These are phyloP conservation scores for Meriones psammophilus DNA, from an alignment of 2,797 vertebrate species.

Conservation along the genomic window DNA sequence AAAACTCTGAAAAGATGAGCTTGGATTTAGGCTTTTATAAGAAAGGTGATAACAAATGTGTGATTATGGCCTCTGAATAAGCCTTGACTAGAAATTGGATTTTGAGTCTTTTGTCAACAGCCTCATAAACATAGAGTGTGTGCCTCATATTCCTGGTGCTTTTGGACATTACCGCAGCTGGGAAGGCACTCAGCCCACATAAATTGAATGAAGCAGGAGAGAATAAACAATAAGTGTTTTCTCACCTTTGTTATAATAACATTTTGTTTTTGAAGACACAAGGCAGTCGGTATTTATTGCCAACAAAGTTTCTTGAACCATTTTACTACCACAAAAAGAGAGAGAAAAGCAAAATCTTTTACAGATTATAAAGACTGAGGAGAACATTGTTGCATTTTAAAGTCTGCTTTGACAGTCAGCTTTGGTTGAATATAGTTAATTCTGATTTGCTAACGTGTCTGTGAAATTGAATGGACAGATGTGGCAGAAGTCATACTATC, in stretches of 20 bases:
- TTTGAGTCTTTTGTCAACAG: constrained; percentile 60
- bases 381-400: background rate
- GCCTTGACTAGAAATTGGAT: constrained; percentile 41
- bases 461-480: background rate
- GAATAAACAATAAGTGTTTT: constrained; percentile 7
- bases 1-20: background rate
- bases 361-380: background rate
- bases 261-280: background rate
- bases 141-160: background rate
- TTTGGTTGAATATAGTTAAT: constrained; percentile 6
- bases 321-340: background rate
- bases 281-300: background rate
- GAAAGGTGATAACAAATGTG: constrained; percentile 10
- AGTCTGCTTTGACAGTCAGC: background rate
- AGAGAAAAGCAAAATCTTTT: background rate
- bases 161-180: background rate
- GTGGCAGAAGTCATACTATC: background rate
- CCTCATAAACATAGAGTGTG: constrained; percentile 17
- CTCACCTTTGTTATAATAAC: constrained; percentile 10
- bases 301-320: background rate
- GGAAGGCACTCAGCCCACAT: background rate
- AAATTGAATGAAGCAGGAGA: background rate
- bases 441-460: constrained; percentile 13
- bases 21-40: constrained; percentile 52
- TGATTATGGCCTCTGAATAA: constrained; percentile 19